phyloP scores from a whole-genome alignment of 2,797 vertebrate species.

The Macropus fuliginosus region DNA sequence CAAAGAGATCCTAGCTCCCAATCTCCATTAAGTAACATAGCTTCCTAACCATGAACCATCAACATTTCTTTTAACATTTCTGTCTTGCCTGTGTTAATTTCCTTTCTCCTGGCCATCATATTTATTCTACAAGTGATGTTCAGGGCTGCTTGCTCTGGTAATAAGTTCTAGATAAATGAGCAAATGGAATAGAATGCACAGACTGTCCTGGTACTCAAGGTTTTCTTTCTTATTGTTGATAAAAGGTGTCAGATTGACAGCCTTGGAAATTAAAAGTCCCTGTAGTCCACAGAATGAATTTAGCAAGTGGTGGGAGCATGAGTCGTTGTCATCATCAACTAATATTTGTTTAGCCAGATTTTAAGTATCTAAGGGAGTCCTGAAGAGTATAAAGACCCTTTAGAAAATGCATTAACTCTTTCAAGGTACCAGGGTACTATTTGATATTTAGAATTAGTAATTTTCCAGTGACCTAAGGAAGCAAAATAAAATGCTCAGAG shows the following conservation, averaged over 20 bases:
- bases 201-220: neutral
- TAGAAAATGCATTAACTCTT: constrained; percentile 1
- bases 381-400: neutral
- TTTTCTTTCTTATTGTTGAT: constrained; percentile 10
- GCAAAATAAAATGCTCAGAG: neutral
- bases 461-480: neutral
- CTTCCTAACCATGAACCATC: neutral
- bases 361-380: constrained; percentile 31
- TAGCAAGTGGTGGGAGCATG: neutral
- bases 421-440: neutral
- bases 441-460: neutral
- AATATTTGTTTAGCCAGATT: constrained; percentile 9
- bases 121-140: constrained; percentile 32
- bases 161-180: constrained; percentile 50
- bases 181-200: constrained; percentile 26
- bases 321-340: neutral
- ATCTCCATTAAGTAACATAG: neutral
- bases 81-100: constrained; percentile 6
- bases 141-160: neutral
- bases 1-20: neutral
- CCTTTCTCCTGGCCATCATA: neutral
- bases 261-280: constrained; percentile 28
- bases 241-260: constrained; percentile 23
- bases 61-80: constrained; percentile 7
- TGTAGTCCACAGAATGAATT: constrained; percentile 16